phyloP scores from a whole-genome alignment of 2,888 invertebrate species.

The Noctua comes region DNA sequence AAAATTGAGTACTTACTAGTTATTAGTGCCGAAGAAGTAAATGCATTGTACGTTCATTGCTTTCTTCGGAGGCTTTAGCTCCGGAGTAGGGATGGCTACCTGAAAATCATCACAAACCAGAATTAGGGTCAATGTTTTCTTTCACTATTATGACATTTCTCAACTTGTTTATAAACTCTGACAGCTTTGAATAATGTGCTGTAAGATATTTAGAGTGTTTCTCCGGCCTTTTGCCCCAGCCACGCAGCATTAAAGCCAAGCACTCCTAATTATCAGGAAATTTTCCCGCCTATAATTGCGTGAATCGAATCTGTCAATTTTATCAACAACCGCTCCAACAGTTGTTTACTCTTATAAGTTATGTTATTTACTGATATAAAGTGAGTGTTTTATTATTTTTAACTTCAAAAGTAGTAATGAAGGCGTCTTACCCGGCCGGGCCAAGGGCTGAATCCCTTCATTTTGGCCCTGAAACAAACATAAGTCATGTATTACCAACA shows the following conservation, averaged over 20 bases:
- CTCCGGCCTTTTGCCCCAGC: conserved; percentile 35
- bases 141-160: conserved; percentile 33
- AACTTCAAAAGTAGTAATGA: conserved; percentile 70
- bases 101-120: conserved; percentile 84
- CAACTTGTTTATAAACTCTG: conserved; percentile 35
- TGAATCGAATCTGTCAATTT: conserved; percentile 56
- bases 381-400: conserved; percentile 40
- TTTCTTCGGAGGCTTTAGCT: conserved; percentile 94
- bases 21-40: conserved; percentile 98
- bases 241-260: conserved; percentile 61
- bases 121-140: conserved; percentile 72
- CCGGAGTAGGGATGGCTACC: conserved; percentile 95
- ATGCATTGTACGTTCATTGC: conserved; percentile 94
- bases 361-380: conserved; percentile 29
- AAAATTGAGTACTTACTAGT: conserved; percentile 94
- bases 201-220: neutral
- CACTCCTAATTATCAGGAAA: conserved; percentile 65
- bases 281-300: conserved; percentile 78
- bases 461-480: conserved; percentile 96
- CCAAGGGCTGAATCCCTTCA: conserved; percentile 99
- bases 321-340: conserved; percentile 59
- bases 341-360: conserved; percentile 53
- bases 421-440: conserved; percentile 97
- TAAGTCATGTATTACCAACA: conserved; percentile 63
- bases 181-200: neutral